phyloP scores from a whole-genome alignment of 2,888 invertebrate genomes.

The Trichogramma evanescens region DNA sequence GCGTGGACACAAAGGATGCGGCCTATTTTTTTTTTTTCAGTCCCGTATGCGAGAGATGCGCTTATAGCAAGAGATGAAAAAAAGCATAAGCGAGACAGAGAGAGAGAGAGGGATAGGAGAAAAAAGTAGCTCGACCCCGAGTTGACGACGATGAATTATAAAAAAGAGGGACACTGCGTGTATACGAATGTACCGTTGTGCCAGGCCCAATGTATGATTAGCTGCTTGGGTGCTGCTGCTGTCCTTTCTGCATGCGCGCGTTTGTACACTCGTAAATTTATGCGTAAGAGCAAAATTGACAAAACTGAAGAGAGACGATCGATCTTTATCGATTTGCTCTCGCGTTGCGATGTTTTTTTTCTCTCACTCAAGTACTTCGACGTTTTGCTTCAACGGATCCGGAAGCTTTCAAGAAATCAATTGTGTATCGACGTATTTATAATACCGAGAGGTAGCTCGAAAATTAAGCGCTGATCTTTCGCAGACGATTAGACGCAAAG shows the following conservation, averaged over 20 bases:
- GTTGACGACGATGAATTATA: slow-evolving; percentile 16
- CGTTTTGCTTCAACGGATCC: not conserved
- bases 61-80: slow-evolving; percentile 19
- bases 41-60: slow-evolving; percentile 10
- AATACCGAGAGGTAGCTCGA: too few species aligned
- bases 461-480: too few species aligned
- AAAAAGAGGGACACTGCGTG: slow-evolving; percentile 22
- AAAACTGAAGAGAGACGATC: not conserved
- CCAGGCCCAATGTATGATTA: not conserved
- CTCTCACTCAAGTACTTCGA: not conserved
- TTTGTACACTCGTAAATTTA: not conserved
- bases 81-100: not conserved
- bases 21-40: slow-evolving; percentile 25
- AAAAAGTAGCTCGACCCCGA: too few species aligned
- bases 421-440: too few species aligned
- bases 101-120: too few species aligned
- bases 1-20: slow-evolving; percentile 32
- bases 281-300: too few species aligned
- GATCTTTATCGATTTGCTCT: slow-evolving; percentile 14
- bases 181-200: not conserved
- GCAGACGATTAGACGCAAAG: too few species aligned
- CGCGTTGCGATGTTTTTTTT: not conserved
- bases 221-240: not conserved
- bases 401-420: too few species aligned
- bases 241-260: not conserved